phyloP scores from a whole-genome alignment of 2,113 vertebrate genomes.

The Oreochromis niloticus region DNA sequence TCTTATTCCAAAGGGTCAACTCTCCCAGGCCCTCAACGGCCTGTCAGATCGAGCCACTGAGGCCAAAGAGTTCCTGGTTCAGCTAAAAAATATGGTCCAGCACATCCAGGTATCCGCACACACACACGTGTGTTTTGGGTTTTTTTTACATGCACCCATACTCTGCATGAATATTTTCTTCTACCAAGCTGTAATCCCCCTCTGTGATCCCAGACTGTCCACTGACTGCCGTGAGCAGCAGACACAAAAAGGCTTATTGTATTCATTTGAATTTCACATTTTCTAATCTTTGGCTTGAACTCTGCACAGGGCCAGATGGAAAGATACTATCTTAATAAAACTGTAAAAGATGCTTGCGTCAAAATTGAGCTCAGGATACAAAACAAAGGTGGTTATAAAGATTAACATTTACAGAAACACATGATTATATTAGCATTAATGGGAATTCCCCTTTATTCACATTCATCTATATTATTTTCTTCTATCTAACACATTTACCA shows the following conservation, averaged over 20 bases:
- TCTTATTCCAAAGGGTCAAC: constrained; percentile 81
- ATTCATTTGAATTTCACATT: not conserved
- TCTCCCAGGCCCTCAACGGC: constrained; percentile 91
- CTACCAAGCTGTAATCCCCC: not conserved
- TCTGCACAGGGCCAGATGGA: not conserved
- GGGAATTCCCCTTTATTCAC: not conserved
- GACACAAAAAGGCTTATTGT: not conserved
- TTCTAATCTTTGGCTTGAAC: not conserved
- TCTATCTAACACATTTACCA: not conserved
- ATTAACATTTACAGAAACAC: not conserved
- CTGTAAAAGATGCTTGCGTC: not conserved
- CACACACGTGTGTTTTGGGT: not conserved
- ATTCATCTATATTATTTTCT: not conserved
- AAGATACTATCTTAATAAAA: not conserved
- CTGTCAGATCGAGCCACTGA: constrained; percentile 95
- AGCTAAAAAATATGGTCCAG: constrained; percentile 94
- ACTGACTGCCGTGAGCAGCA: not conserved
- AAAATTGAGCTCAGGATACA: not conserved
- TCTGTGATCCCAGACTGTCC: not conserved
- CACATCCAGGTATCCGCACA: constrained; percentile 86
- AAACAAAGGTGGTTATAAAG: not conserved
- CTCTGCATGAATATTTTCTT: not conserved
- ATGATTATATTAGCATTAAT: not conserved
- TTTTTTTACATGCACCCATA: not conserved
- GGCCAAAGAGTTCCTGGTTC: constrained; percentile 95